Conservation (phyloP, 1,140 invertebrate genomes). For the Anastrepha ludens region DNA sequence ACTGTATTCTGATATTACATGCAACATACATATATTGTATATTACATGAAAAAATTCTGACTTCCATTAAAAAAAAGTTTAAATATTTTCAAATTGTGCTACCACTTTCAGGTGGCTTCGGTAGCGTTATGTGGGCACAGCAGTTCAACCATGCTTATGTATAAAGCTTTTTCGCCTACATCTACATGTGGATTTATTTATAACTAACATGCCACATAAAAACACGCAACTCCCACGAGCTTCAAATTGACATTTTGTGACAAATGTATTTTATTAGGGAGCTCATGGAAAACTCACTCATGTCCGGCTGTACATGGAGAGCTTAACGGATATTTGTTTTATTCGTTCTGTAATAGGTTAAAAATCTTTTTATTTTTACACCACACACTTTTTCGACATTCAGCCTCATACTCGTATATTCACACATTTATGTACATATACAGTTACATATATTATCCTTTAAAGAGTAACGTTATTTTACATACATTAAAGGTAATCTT, state of each 20-base stretch:
- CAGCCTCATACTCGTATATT: background rate
- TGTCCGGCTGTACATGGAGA: background rate
- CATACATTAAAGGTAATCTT: too few species aligned
- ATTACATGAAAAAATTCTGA: background rate
- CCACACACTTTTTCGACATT: background rate
- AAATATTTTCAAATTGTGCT: constrained; percentile 22
- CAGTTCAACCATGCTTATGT: background rate
- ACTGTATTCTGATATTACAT: background rate
- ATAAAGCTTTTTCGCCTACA: background rate
- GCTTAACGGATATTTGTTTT: constrained; percentile 10
- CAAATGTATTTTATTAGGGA: constrained; percentile 28
- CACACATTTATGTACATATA: too few species aligned
- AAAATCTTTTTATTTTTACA: background rate
- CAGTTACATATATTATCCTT: too few species aligned
- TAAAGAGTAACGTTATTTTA: too few species aligned
- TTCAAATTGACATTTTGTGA: constrained; percentile 25
- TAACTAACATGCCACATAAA: background rate
- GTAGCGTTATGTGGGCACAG: background rate
- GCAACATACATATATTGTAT: background rate
- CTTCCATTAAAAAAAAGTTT: background rate
- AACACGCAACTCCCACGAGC: constrained; percentile 27
- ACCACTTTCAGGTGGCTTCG: background rate
- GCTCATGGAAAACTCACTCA: constrained; percentile 21
- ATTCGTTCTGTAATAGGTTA: constrained; percentile 8
- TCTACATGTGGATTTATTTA: background rate